Evolutionary conservation across 2,888 invertebrate species (phyloP), one percentile per base, ranked within the genome.

Genomic region (Steromphala cineraria): DNA sequence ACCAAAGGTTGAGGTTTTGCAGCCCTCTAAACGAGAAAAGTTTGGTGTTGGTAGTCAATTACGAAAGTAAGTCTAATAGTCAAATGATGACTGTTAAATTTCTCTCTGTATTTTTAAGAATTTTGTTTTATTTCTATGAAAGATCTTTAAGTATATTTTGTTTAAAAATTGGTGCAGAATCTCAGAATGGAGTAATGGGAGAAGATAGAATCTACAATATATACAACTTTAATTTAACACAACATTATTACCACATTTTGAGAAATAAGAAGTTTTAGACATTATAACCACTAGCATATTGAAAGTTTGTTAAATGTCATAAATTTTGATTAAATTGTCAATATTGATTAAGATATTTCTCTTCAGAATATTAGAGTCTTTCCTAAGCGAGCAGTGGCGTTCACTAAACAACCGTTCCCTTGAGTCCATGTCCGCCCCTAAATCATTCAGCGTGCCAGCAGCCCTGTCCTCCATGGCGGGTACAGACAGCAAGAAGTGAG

Each of bases 1-100:
- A 4, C 90, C 91, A 31, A 89, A 86, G 80, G 85, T 91, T 17
- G 90, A 90, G 80, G 90, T 90, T 1, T 89, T 90, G 81, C 91
- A 91, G 79, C 85, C 87, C 3, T 90, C 90, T 7, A 90, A 88
- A 71, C 88, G 87, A 79, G 88, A 89, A 53, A 84, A 87, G 31
- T 90, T 89, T 86, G 90, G 91, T 53, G 85, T 91, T 19, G 89
- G 89, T 13, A 88, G 86, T 81, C 91, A 91, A 77, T 79, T 91
- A 62, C 83, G 85, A 71, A 91, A 90, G 89, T 89, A 84, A 85
- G 89, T 82, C 5, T 3, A 5, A 56, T 24, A 21, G 4, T 7
- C 21, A 56, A n/a, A n/a, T 46, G 7, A 36, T 36, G 36, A 36
- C 7, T 7, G 36, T 36, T 36, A 36, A 36, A 36, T 36, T 2